Percentiles rank a stretch among this genome's conserved stretches.
Evolutionary conservation across 2,113 vertebrate genomes (phyloP).

Genomic region (Lepidothrix coronata): DNA sequence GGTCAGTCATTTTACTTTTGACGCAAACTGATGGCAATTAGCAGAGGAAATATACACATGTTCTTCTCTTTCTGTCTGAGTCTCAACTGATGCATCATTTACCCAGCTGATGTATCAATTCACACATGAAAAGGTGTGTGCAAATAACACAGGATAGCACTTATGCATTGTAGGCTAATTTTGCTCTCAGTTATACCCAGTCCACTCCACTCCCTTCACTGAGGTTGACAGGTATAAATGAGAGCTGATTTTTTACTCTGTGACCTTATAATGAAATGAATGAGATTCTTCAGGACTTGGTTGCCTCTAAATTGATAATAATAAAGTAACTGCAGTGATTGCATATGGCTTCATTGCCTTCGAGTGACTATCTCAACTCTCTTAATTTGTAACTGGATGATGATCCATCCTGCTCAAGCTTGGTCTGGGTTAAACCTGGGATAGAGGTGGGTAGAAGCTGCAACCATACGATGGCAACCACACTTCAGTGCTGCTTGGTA

Average conservation of each 20-base stretch:
- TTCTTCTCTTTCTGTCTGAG: neutral
- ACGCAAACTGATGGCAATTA: neutral
- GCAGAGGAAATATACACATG: neutral
- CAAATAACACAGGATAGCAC: neutral
- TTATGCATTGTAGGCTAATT: neutral
- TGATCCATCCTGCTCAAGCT: neutral
- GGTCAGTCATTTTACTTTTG: slow-evolving; percentile 1
- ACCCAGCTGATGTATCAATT: neutral
- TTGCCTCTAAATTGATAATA: neutral
- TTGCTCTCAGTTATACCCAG: neutral
- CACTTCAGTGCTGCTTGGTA: neutral
- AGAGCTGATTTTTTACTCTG: neutral
- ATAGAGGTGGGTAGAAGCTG: neutral
- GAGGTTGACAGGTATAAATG: slow-evolving; percentile 15
- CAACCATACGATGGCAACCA: neutral
- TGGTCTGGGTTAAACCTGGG: neutral
- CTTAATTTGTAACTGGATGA: neutral
- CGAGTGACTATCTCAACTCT: neutral
- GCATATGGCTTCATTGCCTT: neutral
- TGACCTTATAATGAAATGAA: slow-evolving; percentile 14
- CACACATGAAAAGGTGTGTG: neutral
- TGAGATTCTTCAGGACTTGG: neutral
- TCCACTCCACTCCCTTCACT: neutral
- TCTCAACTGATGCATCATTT: neutral
- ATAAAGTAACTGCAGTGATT: neutral